Percentiles rank a stretch among this genome's conserved stretches.
These are phyloP conservation scores for Tragelaphus scriptus DNA, from an alignment of 2,113 vertebrate genomes.

Conservation along the genomic window DNA sequence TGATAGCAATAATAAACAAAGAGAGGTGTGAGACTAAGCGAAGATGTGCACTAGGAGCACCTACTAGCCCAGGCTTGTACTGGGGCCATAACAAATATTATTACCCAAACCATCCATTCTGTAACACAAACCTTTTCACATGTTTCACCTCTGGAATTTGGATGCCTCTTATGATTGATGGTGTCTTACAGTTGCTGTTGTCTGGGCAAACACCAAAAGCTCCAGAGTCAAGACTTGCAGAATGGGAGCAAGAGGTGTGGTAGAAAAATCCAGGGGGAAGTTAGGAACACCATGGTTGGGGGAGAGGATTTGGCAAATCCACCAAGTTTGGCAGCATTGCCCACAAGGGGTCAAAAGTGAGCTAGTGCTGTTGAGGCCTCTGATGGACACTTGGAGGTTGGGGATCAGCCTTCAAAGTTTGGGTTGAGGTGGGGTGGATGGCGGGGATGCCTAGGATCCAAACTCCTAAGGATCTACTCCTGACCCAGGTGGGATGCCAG, in stretches of 20 bases:
- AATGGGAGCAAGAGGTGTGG: background rate
- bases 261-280: background rate
- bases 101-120: background rate
- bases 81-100: background rate
- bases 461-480: background rate
- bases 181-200: background rate
- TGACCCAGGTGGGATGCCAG: background rate
- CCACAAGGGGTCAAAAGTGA: background rate
- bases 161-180: background rate
- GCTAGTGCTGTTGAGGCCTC: background rate
- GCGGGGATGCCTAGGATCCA: background rate
- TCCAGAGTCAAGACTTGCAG: background rate
- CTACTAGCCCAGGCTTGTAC: background rate
- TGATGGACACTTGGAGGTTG: background rate
- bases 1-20: background rate
- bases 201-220: background rate
- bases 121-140: background rate
- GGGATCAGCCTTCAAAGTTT: background rate
- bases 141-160: background rate
- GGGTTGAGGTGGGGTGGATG: rapidly evolving
- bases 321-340: rapidly evolving
- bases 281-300: too few species aligned
- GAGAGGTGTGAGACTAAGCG: background rate
- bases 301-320: background rate
- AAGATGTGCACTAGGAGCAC: background rate